phyloP scores from a whole-genome alignment of 2,113 vertebrate genomes.

The Chinchilla lanigera region DNA sequence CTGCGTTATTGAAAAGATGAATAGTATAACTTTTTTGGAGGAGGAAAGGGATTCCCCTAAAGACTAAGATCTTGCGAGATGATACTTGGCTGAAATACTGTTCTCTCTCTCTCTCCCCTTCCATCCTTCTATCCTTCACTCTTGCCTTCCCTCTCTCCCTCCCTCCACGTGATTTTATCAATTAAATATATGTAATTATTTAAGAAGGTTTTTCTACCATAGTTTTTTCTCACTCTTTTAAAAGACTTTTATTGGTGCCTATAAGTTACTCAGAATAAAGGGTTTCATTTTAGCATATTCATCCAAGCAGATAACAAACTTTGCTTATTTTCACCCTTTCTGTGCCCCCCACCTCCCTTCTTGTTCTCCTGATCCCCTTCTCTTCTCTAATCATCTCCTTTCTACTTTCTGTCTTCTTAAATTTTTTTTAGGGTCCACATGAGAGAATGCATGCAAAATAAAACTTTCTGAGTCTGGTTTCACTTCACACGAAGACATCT shows the following conservation, averaged over 20 bases:
- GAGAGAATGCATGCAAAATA: neutral
- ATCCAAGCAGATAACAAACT: neutral
- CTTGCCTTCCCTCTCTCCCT: neutral
- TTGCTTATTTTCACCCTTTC: neutral
- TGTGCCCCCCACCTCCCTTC: neutral
- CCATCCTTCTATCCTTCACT: neutral
- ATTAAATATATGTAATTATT: slow-evolving; percentile 18
- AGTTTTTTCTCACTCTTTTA: neutral
- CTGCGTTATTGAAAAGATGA: neutral
- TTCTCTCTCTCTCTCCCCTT: neutral
- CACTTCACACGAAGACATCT: neutral
- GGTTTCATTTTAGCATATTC: neutral
- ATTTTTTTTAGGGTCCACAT: neutral
- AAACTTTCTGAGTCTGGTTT: neutral
- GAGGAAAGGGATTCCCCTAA: neutral
- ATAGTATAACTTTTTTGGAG: neutral
- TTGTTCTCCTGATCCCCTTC: neutral
- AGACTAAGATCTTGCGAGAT: neutral
- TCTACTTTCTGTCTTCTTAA: neutral
- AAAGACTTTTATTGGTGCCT: neutral
- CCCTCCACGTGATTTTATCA: neutral
- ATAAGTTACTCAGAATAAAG: neutral
- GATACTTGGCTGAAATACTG: neutral
- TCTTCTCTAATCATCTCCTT: neutral
- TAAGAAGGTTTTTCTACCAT: neutral